A percentile compares a stretch with the other conserved stretches of the same genome.
Evolutionary conservation across 2,113 vertebrate species (phyloP).

Genomic region (Tympanuchus pallidicinctus): DNA sequence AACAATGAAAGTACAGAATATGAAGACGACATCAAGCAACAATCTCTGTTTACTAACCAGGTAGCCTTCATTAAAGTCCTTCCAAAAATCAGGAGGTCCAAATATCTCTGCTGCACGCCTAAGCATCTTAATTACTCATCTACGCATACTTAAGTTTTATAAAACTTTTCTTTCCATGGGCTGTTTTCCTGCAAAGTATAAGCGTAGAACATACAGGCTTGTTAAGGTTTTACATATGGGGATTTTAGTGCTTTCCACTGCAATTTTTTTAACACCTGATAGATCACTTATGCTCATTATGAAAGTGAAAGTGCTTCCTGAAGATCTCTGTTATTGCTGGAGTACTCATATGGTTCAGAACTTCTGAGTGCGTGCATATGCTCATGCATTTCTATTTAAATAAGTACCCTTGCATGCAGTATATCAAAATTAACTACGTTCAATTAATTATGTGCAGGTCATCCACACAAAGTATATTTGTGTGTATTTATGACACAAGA

Average conservation of each 20-base stretch:
- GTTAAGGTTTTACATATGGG: neutral
- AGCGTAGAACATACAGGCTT: accelerated
- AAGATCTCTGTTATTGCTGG: neutral
- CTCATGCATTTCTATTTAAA: neutral
- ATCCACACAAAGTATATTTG: neutral
- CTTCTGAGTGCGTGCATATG: accelerated
- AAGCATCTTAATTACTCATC: neutral
- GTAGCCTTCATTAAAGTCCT: neutral
- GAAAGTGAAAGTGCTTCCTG: neutral
- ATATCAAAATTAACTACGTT: neutral
- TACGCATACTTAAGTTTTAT: neutral
- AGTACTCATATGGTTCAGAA: neutral
- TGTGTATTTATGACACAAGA: neutral
- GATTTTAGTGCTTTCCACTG: neutral
- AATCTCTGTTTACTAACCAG: neutral
- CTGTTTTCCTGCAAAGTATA: neutral
- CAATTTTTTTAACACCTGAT: neutral
- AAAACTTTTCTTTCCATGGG: neutral
- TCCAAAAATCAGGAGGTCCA: neutral
- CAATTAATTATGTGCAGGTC: neutral
- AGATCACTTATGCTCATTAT: neutral
- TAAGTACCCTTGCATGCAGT: accelerated
- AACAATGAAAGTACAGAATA: neutral
- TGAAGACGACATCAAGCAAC: neutral
- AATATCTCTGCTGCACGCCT: neutral